These are phyloP conservation scores for Ceratotherium simum DNA, from an alignment of 2,113 vertebrate genomes.

Conservation along the genomic window DNA sequence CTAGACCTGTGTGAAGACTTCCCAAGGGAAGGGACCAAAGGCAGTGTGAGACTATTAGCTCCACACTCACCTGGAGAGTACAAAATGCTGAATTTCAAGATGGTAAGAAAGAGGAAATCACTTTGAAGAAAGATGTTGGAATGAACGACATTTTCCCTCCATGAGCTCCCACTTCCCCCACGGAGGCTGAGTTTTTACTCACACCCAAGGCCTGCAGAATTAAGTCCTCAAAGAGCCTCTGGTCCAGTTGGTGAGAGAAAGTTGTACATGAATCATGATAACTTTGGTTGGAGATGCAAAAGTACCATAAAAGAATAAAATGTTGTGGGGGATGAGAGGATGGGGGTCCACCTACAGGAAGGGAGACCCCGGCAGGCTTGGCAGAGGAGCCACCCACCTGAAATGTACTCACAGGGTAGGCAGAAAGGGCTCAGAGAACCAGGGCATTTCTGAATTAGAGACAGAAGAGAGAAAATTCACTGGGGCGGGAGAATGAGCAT, in stretches of 20 bases:
- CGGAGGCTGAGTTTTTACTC: too few relatives aligned
- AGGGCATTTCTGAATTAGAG: too few relatives aligned
- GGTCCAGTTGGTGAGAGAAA: neutral
- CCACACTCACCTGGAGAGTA: neutral
- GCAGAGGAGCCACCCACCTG: neutral
- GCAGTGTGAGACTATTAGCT: neutral
- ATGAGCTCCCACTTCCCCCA: neutral
- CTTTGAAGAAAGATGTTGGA: neutral
- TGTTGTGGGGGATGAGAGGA: accelerated
- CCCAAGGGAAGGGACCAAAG: too few relatives aligned
- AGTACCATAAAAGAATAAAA: neutral
- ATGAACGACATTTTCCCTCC: neutral
- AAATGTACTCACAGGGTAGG: too few relatives aligned
- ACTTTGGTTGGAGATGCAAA: accelerated
- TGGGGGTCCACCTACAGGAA: accelerated
- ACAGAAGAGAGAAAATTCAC: neutral
- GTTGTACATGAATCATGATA: neutral
- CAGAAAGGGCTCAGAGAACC: neutral
- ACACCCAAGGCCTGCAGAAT: neutral
- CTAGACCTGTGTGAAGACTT: too few relatives aligned
- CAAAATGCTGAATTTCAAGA: neutral
- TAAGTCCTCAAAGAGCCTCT: neutral
- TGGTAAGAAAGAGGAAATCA: neutral
- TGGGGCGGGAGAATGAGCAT: accelerated
- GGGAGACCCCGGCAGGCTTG: neutral